Conservation (phyloP, 1,140 invertebrate genomes). For the Diabrotica virgifera region DNA sequence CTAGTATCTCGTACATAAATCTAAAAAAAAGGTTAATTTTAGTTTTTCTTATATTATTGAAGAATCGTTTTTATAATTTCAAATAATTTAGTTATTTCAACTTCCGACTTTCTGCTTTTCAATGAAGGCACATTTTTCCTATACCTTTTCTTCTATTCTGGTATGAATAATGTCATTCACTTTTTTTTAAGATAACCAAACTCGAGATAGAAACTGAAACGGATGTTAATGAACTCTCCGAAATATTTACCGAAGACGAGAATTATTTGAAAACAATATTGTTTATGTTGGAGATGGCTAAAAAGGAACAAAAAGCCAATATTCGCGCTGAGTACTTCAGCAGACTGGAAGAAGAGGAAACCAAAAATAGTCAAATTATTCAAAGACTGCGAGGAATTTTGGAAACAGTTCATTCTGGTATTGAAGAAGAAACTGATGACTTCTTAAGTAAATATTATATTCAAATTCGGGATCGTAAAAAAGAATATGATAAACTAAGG, state of each 20-base stretch:
- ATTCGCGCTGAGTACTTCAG: conserved; percentile 38
- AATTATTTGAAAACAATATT: conserved; percentile 41
- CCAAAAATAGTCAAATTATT: conserved; percentile 31
- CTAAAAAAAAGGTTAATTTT: too few relatives aligned
- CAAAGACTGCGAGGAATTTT: conserved; percentile 31
- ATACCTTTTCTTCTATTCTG: too few relatives aligned
- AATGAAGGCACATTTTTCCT: too few relatives aligned
- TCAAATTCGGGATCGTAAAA: conserved; percentile 28
- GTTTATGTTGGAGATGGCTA: conserved; percentile 32
- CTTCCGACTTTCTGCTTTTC: too few relatives aligned
- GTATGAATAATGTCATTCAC: too few relatives aligned
- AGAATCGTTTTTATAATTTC: too few relatives aligned
- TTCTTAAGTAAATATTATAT: conserved; percentile 30
- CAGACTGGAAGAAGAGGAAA: conserved; percentile 36
- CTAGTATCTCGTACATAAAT: too few relatives aligned
- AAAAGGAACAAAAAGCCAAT: conserved; percentile 32
- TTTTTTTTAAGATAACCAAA: conserved; percentile 1
- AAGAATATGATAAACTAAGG: conserved; percentile 30
- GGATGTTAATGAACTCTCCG: conserved; percentile 20
- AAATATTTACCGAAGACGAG: conserved; percentile 31
- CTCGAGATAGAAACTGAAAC: neutral
- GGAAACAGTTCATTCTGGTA: conserved; percentile 27
- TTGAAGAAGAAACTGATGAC: conserved; percentile 28
- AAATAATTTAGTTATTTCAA: too few relatives aligned
- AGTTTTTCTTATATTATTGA: neutral